These are phyloP conservation scores for Euphonia xanthogaster DNA, from an alignment of 2,797 vertebrate genomes.

Conservation along the genomic window DNA sequence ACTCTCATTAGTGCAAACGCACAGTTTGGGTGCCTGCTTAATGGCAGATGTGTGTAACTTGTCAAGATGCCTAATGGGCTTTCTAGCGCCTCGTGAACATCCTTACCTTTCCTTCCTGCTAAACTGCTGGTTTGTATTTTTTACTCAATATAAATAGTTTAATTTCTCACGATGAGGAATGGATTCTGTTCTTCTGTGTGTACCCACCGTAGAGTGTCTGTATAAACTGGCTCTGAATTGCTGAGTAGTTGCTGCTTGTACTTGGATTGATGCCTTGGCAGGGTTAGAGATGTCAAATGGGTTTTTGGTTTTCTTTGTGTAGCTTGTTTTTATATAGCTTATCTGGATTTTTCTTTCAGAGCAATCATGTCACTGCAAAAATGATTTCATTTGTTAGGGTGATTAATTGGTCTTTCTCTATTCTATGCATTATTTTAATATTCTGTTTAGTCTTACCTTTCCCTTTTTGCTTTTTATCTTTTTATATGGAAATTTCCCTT, in stretches of 20 bases:
- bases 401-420: conserved; percentile 28
- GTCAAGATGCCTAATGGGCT: background rate
- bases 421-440: background rate
- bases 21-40: background rate
- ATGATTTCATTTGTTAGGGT: conserved; percentile 45
- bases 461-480: background rate
- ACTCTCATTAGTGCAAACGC: background rate
- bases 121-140: background rate
- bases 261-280: conserved; percentile 59
- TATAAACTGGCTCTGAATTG: conserved; percentile 13
- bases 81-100: background rate
- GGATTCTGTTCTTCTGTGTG: background rate
- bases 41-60: background rate
- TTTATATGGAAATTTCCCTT: conserved; percentile 53
- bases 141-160: background rate
- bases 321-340: conserved; percentile 63
- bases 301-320: conserved; percentile 65
- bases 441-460: conserved; percentile 17
- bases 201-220: background rate
- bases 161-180: background rate
- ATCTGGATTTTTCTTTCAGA: conserved; percentile 54
- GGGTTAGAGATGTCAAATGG: conserved; percentile 52
- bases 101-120: background rate
- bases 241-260: conserved; percentile 1
- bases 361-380: conserved; percentile 46